Evolutionary conservation across 2,888 invertebrate species (phyloP), one percentile per base, ranked within the genome.

Genomic region (Mythimna loreyi): DNA sequence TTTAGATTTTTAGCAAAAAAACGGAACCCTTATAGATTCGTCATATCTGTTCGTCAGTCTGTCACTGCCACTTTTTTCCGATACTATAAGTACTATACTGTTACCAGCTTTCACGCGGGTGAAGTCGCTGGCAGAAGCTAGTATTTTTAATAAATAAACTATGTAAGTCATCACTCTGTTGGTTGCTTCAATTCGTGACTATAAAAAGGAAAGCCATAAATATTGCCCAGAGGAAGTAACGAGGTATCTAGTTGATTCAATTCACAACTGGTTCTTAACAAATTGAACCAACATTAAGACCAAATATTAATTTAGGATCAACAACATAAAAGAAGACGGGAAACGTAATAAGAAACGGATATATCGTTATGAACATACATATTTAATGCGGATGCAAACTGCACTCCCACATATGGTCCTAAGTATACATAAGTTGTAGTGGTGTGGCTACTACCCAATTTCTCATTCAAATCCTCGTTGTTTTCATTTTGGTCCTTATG

Each of bases 331-430:
- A 67, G 68, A 74, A 82, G 69, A 74, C 79, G 79, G 72, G 60
- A 77, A 71, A 67, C 55, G 59, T 67, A 65, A 73, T 63, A 72
- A 65, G 30, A 49, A 61, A 77, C 82, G 82, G 80, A 78, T 55
- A 74, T 74, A 68, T 77, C 55, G 40, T 72, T 75, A 80, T 82
- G 72, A 76, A 73, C 80, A 66, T 59, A 72, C 47, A 4, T 67
- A 78, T 63, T 82, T 84, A 74, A 69, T 49, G 67, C 84, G 84
- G 84, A 84, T 82, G 75, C 67, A 80, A 82, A 78, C 71, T 80
- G 78, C 72, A 67, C 70, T 75, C 68, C 75, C 69, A 74, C 71
- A 72, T 63, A 74, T 64, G 74, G 80, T 68, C 72, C 78, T 78
- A 84, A 82, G 61, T 55, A 80, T 68, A 81, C 77, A 83, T 66